Evolutionary conservation across 1,140 invertebrate species (phyloP).

Genomic region (Laupala kohalensis): DNA sequence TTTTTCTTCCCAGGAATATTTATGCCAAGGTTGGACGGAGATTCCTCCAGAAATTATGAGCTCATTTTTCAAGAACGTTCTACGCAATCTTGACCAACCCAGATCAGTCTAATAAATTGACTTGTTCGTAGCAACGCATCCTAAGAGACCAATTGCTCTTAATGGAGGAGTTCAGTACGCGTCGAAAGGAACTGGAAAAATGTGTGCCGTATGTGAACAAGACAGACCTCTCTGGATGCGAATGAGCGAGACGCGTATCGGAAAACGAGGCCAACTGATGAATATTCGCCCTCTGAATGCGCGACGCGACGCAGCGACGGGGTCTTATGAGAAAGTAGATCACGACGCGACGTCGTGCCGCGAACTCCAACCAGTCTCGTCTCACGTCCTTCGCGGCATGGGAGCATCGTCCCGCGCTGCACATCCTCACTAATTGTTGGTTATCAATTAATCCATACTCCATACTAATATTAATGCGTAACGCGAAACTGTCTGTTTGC

Average conservation of each 20-base stretch:
- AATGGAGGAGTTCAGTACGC: neutral
- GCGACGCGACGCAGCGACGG: no score
- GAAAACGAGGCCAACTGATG: neutral
- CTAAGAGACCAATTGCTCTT: neutral
- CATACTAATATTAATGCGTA: no score
- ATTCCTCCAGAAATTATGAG: no score
- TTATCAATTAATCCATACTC: no score
- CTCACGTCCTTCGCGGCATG: no score
- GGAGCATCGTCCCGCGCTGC: no score
- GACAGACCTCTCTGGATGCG: no score
- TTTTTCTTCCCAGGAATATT: no score
- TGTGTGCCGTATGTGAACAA: neutral
- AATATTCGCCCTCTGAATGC: neutral
- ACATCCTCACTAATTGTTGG: no score
- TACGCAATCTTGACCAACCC: neutral
- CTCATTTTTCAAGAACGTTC: no score
- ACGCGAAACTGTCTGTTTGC: no score
- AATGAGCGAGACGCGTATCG: neutral
- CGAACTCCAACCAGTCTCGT: neutral
- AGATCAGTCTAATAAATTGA: neutral
- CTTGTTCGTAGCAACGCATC: neutral
- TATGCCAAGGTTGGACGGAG: no score
- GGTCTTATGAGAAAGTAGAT: neutral
- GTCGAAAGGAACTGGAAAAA: neutral
- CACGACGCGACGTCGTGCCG: neutral